Evolutionary conservation across 2,888 invertebrate genomes (phyloP).

Genomic region (Amiota minor): DNA sequence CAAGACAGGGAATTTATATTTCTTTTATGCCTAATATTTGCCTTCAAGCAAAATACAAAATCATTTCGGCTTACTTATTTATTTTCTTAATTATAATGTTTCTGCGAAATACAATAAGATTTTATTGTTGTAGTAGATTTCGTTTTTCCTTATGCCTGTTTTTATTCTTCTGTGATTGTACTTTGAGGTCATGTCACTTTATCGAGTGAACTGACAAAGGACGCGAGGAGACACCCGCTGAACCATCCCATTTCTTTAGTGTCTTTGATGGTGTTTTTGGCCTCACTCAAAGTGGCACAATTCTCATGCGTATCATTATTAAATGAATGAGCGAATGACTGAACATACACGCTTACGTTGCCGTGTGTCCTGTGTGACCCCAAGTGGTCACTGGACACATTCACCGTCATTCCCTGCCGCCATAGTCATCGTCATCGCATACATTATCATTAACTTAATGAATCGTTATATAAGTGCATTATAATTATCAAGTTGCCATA

Average conservation of each 20-base stretch:
- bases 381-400: background rate
- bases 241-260: background rate
- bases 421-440: slow-evolving; percentile 44
- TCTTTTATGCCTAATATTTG: too few species aligned
- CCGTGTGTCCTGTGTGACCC: too few species aligned
- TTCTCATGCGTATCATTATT: slow-evolving; percentile 28
- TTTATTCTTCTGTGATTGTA: background rate
- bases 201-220: background rate
- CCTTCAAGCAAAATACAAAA: too few species aligned
- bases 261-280: background rate
- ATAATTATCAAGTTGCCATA: slow-evolving; percentile 60
- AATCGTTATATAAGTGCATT: slow-evolving; percentile 68
- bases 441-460: slow-evolving; percentile 70
- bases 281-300: slow-evolving; percentile 8
- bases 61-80: too few species aligned
- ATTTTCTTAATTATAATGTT: too few species aligned
- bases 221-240: background rate
- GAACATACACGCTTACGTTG: background rate
- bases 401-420: background rate
- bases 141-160: too few species aligned
- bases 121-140: too few species aligned
- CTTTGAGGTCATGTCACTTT: background rate
- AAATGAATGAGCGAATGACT: background rate
- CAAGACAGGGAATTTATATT: too few species aligned
- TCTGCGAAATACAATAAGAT: too few species aligned